Evolutionary conservation across 1,140 invertebrate species (phyloP), one percentile per base, ranked within the genome.

Genomic region (Zaprionus vittiger): DNA sequence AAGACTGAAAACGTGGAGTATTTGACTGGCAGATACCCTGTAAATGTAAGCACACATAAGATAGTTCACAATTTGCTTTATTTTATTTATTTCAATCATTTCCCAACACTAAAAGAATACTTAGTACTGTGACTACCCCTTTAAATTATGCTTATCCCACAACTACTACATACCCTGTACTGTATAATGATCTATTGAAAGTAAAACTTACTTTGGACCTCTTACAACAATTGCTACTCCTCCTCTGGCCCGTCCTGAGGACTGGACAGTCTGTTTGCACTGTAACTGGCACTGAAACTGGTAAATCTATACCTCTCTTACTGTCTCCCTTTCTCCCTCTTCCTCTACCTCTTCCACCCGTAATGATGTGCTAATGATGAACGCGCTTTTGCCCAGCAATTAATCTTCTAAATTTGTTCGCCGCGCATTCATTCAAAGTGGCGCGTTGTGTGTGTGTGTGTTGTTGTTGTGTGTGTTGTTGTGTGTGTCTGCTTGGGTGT

Each of bases 331-430:
- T 22, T 52, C 12, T 2, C 5, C 12, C 17, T 26, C 22, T 17
- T 5, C 15, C 20, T 52, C 9, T 7, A 0, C 22, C 6, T 56
- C 3, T 47, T 14, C 69, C 64, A 17, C 41, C 38, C 38, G 60
- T 89, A 87, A 89, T 87, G 83, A 87, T 87, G 83, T 83, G 83
- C 84, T 87, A 87, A 87, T 87, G 83, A 87, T 83, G 63, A 71
- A 49, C 65, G 44, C 55, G 68, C 65, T 55, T 22, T 52, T 37
- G 68, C 44, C 26, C 70, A 62, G 77, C 80, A 87, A 87, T 87
- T 87, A 87, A 87, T 87, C 83, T 87, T 89, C 69, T 69, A 69
- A 68, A 74, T 77, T 68, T 68, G 56, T 76, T 62, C 67, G 61
- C 64, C 49, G 49, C 73, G 66, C 31, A 66, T 79, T 65, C 77